Evolutionary conservation across 2,113 vertebrate genomes (phyloP).

Genomic region (zebrafish (Danio rerio)): DNA sequence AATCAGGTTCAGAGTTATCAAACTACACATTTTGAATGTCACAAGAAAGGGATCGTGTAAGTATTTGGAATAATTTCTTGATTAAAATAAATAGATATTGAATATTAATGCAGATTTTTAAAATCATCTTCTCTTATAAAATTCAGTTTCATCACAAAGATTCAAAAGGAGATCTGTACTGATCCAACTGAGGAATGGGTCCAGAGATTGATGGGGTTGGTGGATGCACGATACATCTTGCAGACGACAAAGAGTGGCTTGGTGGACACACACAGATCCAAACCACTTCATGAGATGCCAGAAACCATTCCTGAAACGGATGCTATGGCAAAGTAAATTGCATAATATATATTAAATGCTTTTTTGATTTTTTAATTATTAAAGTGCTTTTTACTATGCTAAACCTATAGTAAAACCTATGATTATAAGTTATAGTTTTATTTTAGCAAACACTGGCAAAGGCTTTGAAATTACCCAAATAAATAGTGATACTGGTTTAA

Average conservation of each 20-base stretch:
- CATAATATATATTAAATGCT: too few species aligned
- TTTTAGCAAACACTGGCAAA: too few species aligned
- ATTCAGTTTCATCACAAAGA: constrained; percentile 24
- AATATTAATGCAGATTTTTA: not conserved
- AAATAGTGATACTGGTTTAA: too few species aligned
- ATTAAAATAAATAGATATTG: not conserved
- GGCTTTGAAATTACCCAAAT: too few species aligned
- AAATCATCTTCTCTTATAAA: not conserved
- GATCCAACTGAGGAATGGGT: not conserved
- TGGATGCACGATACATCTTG: not conserved
- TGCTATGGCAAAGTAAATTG: too few species aligned
- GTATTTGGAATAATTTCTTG: not conserved
- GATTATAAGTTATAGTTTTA: too few species aligned
- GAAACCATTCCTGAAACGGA: too few species aligned
- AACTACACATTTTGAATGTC: constrained; percentile 9
- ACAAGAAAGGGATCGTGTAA: not conserved
- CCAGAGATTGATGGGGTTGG: not conserved
- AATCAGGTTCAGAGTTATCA: not conserved
- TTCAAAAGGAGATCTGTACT: not conserved
- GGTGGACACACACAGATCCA: too few species aligned
- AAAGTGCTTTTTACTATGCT: too few species aligned
- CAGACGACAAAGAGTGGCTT: not conserved
- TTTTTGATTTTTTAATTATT: too few species aligned
- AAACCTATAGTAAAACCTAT: too few species aligned
- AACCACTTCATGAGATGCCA: too few species aligned